These are phyloP conservation scores for Rhyacophila brunnea DNA, from an alignment of 1,140 invertebrate species.

Conservation along the genomic window DNA sequence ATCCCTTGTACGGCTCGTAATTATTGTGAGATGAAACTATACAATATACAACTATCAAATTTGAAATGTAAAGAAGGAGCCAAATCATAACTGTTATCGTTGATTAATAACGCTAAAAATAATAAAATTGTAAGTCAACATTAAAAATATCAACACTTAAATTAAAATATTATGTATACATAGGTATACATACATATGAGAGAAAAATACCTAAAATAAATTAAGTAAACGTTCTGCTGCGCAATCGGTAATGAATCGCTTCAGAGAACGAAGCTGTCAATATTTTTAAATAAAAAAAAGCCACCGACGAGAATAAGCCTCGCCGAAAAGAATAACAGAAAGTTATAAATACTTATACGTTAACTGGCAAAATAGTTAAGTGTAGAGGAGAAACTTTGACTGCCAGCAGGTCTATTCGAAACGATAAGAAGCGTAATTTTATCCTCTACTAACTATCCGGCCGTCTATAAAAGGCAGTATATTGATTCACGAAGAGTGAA, in stretches of 20 bases:
- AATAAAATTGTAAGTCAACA: too few species aligned
- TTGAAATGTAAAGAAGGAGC: too few species aligned
- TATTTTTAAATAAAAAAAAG: not conserved
- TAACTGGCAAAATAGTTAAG: constrained; percentile 1
- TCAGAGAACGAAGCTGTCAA: not conserved
- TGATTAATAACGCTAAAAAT: too few species aligned
- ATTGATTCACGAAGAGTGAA: not conserved
- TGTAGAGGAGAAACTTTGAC: not conserved
- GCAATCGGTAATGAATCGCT: not conserved
- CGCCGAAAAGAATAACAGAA: not conserved
- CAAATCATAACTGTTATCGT: too few species aligned
- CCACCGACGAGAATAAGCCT: not conserved
- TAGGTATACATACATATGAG: not conserved
- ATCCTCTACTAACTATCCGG: constrained; percentile 19
- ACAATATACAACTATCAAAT: constrained; percentile 1
- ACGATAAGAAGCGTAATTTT: not conserved
- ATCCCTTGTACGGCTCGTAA: too few species aligned
- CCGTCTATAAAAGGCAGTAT: constrained; percentile 22
- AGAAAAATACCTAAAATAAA: not conserved
- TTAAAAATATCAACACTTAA: not conserved
- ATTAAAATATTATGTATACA: too few species aligned
- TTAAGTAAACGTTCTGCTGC: not conserved
- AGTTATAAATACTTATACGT: not conserved
- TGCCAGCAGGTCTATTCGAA: not conserved
- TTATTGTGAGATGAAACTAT: too few species aligned